Evolutionary conservation across 2,888 invertebrate genomes (phyloP), one percentile per base, ranked within the genome.

Genomic region (Boloria euphrosyne): DNA sequence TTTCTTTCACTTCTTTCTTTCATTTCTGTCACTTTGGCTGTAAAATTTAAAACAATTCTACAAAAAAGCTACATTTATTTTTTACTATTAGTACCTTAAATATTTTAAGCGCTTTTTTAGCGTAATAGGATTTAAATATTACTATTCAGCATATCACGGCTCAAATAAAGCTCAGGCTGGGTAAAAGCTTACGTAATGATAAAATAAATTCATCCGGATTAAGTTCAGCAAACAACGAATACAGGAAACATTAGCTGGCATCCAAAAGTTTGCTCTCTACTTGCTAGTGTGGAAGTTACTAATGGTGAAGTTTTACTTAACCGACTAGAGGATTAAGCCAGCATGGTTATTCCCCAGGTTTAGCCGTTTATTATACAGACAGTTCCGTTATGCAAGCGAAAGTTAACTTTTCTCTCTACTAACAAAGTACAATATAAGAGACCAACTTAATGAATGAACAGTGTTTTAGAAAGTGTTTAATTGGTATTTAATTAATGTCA

Each of bases 261-360:
- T 49, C 52, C 46, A 31, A 62, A 62, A 58, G 58, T 58, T 66
- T 44, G 43, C 44, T 46, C 31, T 52, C 50, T 51, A 50, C 47
- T 57, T 55, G 49, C 47, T 58, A 62, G 62, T 58, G 66, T 62
- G 58, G 51, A 66, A 66, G 62, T 62, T 66, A 53, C 52, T 66
- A 66, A 66, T 66, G 62, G 66, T 44, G 47, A 66, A 66, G 66
- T 62, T 66, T 58, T 52, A 52, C 52, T 57, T 14, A 53, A 58
- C 58, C 7, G 38, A 66, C 52, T 58, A n/a, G 52, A 16, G 38
- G 55, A 58, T 66, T 62, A 66, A 53, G 52, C 52, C 22, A 66
- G 57, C 18, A 47, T 14, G 46, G 18, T 31, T 51, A 27, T 27
- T 64, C 44, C 17, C 50, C 52, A 52, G 64, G 57, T 46, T 52